Percentiles rank a stretch among this genome's conserved stretches.
These are phyloP conservation scores for Melospiza georgiana DNA, from an alignment of 2,113 vertebrate species.

Conservation along the genomic window DNA sequence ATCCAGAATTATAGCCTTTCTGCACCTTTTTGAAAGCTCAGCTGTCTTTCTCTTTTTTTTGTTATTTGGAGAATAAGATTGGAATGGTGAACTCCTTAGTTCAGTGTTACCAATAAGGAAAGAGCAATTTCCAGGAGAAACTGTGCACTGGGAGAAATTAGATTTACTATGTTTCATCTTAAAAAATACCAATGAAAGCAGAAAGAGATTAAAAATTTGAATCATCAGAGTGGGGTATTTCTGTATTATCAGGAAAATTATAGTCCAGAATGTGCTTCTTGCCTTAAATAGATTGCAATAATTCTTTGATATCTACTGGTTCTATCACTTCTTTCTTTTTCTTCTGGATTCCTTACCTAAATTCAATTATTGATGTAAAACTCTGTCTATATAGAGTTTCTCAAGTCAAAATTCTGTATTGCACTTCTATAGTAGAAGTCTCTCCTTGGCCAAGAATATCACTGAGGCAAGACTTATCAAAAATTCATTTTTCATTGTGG, in stretches of 20 bases:
- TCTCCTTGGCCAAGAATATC: conserved; percentile 1
- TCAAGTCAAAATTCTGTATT: background rate
- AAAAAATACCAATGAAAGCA: background rate
- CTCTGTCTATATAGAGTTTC: background rate
- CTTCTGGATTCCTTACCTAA: background rate
- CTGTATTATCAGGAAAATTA: background rate
- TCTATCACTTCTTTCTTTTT: background rate
- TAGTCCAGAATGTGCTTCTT: background rate
- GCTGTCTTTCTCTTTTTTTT: background rate
- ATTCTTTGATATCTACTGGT: background rate
- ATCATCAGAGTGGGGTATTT: background rate
- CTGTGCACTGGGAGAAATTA: background rate
- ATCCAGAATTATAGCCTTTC: background rate
- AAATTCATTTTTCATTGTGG: background rate
- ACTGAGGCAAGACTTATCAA: conserved; percentile 16
- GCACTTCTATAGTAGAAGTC: background rate
- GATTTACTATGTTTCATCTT: background rate
- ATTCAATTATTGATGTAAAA: background rate
- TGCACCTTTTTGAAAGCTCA: background rate
- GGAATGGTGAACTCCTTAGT: background rate
- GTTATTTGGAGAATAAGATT: background rate
- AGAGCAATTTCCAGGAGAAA: background rate
- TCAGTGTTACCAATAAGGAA: background rate
- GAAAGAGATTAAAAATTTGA: conserved; percentile 4
- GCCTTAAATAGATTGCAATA: background rate